phyloP scores from a whole-genome alignment of 2,113 vertebrate genomes.

The Acinonyx jubatus region DNA sequence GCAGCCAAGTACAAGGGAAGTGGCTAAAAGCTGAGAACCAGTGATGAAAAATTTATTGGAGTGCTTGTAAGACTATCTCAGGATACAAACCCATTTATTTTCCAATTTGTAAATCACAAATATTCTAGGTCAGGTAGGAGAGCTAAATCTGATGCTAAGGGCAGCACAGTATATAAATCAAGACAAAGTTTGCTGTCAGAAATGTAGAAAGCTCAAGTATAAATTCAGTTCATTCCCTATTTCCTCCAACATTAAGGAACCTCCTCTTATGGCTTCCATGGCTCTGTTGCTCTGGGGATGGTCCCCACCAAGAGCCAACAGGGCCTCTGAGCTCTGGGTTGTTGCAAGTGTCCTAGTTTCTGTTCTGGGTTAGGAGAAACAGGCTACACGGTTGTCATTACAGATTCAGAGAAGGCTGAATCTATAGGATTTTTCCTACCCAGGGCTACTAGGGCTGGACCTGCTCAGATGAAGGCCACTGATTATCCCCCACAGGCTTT shows the following conservation, averaged over 20 bases:
- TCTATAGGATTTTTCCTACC: not conserved
- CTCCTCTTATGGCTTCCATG: not conserved
- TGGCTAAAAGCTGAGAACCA: not conserved
- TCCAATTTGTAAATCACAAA: conserved; percentile 45
- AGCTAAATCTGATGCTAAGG: conserved; percentile 4
- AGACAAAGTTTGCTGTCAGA: conserved; percentile 33
- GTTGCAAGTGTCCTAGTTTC: not conserved
- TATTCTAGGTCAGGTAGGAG: conserved; percentile 18
- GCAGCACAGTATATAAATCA: not conserved
- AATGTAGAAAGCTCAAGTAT: not conserved
- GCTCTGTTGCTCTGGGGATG: not conserved
- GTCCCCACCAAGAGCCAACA: not conserved
- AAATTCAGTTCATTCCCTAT: not conserved
- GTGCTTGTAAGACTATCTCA: conserved; percentile 42
- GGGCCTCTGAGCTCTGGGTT: not conserved
- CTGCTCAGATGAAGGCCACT: not conserved
- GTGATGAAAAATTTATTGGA: conserved; percentile 43
- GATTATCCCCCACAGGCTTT: not conserved
- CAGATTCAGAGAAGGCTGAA: not conserved
- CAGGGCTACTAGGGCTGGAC: not conserved
- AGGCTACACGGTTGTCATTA: not conserved
- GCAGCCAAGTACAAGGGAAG: not conserved
- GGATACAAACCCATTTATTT: conserved; percentile 53
- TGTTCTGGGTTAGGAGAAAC: not conserved
- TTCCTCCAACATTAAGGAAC: not conserved